These are phyloP conservation scores for Cyprinella venusta DNA, from an alignment of 2,797 vertebrate genomes.

Conservation along the genomic window DNA sequence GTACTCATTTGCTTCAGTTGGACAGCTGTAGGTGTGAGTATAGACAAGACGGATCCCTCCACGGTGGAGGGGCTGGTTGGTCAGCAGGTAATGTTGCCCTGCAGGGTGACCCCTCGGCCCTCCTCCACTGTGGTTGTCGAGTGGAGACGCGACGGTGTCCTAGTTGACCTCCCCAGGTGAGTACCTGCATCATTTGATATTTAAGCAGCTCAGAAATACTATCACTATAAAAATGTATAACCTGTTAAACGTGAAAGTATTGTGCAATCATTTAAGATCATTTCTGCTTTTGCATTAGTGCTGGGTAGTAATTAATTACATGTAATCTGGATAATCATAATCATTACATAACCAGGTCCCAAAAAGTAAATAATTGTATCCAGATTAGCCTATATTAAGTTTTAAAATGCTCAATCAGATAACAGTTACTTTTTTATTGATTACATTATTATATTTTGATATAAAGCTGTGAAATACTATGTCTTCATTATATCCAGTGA, in stretches of 20 bases:
- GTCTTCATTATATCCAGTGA: not conserved
- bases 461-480: not conserved
- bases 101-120: slow-evolving; percentile 81
- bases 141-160: slow-evolving; percentile 86
- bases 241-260: not conserved
- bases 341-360: not conserved
- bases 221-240: not conserved
- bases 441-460: not conserved
- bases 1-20: slow-evolving; percentile 69
- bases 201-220: not conserved
- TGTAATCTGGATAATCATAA: not conserved
- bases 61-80: slow-evolving; percentile 81
- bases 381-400: too few relatives aligned
- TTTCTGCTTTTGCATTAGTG: not conserved
- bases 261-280: not conserved
- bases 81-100: slow-evolving; percentile 85
- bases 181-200: slow-evolving; percentile 16
- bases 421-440: not conserved
- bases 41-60: slow-evolving; percentile 80
- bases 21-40: slow-evolving; percentile 72
- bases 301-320: not conserved
- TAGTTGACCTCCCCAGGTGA: slow-evolving; percentile 83
- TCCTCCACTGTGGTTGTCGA: slow-evolving; percentile 79
- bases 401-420: not conserved
- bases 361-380: not conserved